A percentile compares a stretch with the other conserved stretches of the same genome.
These are phyloP conservation scores for Tryphoninae sp. DNA, from an alignment of 2,888 invertebrate genomes.

Conservation along the genomic window DNA sequence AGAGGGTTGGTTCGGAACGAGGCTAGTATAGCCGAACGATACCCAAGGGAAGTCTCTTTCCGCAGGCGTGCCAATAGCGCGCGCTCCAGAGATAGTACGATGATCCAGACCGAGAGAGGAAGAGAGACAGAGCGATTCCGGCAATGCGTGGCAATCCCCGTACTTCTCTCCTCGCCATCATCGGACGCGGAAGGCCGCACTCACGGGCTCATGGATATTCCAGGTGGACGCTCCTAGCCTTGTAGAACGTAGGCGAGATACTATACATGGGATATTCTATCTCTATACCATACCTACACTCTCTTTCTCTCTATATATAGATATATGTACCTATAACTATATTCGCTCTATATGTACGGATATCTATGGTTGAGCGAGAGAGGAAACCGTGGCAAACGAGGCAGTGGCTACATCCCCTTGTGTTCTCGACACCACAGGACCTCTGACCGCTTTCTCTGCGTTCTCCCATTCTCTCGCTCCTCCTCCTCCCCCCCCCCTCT, in stretches of 20 bases:
- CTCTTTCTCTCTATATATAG: neutral
- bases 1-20: conserved; percentile 63
- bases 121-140: conserved; percentile 54
- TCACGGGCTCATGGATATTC: conserved; percentile 55
- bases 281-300: neutral
- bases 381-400: conserved; percentile 51
- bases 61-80: conserved; percentile 71
- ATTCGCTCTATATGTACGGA: neutral
- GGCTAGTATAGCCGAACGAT: conserved; percentile 65
- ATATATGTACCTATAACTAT: neutral
- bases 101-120: conserved; percentile 53
- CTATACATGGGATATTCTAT: neutral
- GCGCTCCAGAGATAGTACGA: conserved; percentile 68
- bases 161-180: conserved; percentile 49
- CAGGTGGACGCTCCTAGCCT: conserved; percentile 50
- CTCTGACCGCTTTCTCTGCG: conserved; percentile 40
- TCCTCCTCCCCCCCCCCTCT: neutral
- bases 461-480: neutral
- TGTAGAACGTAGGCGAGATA: conserved; percentile 22
- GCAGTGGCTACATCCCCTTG: conserved; percentile 37
- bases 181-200: conserved; percentile 58
- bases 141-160: conserved; percentile 68
- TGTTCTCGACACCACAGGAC: conserved; percentile 42
- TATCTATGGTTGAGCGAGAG: conserved; percentile 27
- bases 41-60: conserved; percentile 70